phyloP scores from a whole-genome alignment of 2,888 invertebrate genomes.

The Noctua fimbriata region DNA sequence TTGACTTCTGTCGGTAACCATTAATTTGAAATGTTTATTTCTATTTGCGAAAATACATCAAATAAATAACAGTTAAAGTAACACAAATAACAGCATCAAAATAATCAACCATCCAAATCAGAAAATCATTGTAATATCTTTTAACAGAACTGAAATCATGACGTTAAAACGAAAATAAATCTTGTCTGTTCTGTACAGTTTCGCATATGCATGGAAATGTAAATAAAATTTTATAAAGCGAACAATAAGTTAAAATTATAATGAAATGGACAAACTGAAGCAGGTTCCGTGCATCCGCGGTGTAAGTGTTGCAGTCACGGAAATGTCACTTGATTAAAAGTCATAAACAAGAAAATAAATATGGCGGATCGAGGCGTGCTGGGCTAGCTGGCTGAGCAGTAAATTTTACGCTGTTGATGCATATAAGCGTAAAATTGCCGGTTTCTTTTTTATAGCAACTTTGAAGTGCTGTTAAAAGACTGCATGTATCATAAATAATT shows the following conservation, averaged over 20 bases:
- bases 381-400: conserved; percentile 51
- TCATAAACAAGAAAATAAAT: conserved; percentile 74
- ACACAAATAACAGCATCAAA: background rate
- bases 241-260: conserved; percentile 51
- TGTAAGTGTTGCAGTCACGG: conserved; percentile 81
- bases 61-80: background rate
- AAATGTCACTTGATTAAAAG: conserved; percentile 82
- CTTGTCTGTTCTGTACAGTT: background rate
- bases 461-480: conserved; percentile 17
- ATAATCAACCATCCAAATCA: background rate
- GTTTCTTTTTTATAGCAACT: conserved; percentile 24
- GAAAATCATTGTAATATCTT: conserved; percentile 2
- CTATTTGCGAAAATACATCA: background rate
- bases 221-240: conserved; percentile 33
- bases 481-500: conserved; percentile 1
- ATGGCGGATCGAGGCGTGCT: conserved; percentile 62
- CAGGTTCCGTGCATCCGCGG: conserved; percentile 71
- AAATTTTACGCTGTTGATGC: conserved; percentile 56
- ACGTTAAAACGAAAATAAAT: conserved; percentile 12
- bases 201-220: background rate
- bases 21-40: background rate
- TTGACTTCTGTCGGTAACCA: conserved; percentile 11
- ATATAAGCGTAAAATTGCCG: conserved; percentile 17
- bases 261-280: conserved; percentile 64
- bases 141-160: background rate